These are phyloP conservation scores for Pseudoips prasinana DNA, from an alignment of 2,888 invertebrate species.

Conservation along the genomic window DNA sequence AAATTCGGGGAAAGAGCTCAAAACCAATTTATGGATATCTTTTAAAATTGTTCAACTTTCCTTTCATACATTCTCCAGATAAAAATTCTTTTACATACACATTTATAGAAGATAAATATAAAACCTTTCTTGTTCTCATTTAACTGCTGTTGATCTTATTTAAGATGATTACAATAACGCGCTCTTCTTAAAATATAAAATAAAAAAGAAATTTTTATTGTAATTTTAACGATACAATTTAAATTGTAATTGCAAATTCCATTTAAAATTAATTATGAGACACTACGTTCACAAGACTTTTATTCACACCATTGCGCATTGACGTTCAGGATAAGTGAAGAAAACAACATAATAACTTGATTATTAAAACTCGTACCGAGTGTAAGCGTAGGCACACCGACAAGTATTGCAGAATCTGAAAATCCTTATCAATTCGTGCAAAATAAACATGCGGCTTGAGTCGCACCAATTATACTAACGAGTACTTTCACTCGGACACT, in stretches of 20 bases:
- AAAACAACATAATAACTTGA: slow-evolving; percentile 17
- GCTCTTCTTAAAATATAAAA: too few relatives aligned
- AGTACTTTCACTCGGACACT: slow-evolving; percentile 70
- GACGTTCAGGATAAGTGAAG: too few relatives aligned
- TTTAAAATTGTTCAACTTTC: slow-evolving; percentile 58
- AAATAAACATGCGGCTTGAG: slow-evolving; percentile 53
- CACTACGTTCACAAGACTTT: background rate
- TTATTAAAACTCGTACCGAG: slow-evolving; percentile 26
- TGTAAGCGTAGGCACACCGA: slow-evolving; percentile 34
- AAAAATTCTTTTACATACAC: slow-evolving; percentile 50
- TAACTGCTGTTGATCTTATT: too few relatives aligned
- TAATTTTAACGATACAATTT: too few relatives aligned
- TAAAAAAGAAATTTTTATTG: too few relatives aligned
- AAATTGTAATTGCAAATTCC: too few relatives aligned
- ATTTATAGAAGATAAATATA: slow-evolving; percentile 34
- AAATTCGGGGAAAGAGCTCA: too few relatives aligned
- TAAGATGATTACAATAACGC: too few relatives aligned
- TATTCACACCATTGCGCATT: background rate
- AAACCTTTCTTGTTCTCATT: slow-evolving; percentile 27
- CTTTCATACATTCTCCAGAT: too few relatives aligned
- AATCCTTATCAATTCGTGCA: slow-evolving; percentile 64
- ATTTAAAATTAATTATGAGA: too few relatives aligned
- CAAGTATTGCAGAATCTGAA: slow-evolving; percentile 54
- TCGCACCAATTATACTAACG: slow-evolving; percentile 73
- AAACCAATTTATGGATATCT: slow-evolving; percentile 57